Percentiles rank a stretch among this genome's conserved stretches.
Conservation (phyloP, 2,113 vertebrate species). For the Phrynocephalus versicolor region DNA sequence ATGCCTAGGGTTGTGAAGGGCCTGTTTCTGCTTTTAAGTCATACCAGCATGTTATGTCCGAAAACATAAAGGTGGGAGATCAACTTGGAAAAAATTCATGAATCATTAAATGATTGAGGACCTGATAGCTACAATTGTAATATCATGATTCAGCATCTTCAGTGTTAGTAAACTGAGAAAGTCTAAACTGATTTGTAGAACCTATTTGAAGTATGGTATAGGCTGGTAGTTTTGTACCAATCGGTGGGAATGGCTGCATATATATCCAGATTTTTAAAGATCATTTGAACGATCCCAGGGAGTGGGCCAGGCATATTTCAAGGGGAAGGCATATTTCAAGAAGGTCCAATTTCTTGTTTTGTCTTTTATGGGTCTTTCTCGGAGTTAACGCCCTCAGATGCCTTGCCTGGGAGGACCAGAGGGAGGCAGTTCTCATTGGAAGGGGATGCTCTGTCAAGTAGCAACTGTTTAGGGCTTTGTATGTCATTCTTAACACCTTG, state of each 20-base stretch:
- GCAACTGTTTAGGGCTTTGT: too few species aligned
- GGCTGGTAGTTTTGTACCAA: too few species aligned
- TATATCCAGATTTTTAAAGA: too few species aligned
- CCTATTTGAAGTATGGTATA: background rate
- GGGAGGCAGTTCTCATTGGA: too few species aligned
- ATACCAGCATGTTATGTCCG: background rate
- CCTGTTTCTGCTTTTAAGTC: background rate
- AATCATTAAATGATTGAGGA: background rate
- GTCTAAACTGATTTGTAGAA: background rate
- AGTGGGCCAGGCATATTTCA: too few species aligned
- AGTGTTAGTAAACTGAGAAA: background rate
- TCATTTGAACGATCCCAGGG: too few species aligned
- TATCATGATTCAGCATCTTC: background rate
- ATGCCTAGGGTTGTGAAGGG: constrained; percentile 44
- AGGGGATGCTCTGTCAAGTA: too few species aligned
- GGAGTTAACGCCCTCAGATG: too few species aligned
- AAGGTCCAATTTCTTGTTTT: background rate
- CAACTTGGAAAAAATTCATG: background rate
- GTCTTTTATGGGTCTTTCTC: background rate
- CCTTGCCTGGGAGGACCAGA: too few species aligned
- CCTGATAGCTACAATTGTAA: background rate
- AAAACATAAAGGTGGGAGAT: constrained; percentile 6
- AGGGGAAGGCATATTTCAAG: too few species aligned
- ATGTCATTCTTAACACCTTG: too few species aligned
- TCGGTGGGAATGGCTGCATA: too few species aligned